Evolutionary conservation across 2,113 vertebrate genomes (phyloP).

Genomic region (Cyanistes caeruleus): DNA sequence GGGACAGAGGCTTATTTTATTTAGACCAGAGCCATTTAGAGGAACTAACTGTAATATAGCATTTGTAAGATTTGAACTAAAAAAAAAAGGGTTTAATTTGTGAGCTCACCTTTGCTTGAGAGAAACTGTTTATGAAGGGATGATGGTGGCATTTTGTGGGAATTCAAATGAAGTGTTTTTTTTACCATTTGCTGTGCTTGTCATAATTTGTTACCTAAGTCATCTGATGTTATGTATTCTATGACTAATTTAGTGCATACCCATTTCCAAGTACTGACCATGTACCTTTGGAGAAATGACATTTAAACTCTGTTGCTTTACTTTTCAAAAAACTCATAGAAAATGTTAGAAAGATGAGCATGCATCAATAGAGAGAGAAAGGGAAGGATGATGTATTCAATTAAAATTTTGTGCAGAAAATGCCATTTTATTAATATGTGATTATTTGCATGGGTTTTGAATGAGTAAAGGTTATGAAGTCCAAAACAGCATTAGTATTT

Average conservation of each 20-base stretch:
- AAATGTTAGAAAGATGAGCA: background rate
- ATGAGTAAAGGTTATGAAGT: background rate
- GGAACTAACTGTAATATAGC: background rate
- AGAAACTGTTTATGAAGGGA: background rate
- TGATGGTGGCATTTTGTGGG: background rate
- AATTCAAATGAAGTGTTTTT: background rate
- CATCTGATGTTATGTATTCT: background rate
- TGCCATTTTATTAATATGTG: background rate
- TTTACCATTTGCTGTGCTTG: accelerated
- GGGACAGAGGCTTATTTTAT: background rate
- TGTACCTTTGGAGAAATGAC: background rate
- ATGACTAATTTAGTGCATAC: background rate
- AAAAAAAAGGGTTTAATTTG: background rate
- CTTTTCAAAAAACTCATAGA: background rate
- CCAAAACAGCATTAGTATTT: background rate
- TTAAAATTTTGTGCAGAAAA: background rate
- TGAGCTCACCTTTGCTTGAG: background rate
- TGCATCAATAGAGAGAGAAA: background rate
- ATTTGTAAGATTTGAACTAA: background rate
- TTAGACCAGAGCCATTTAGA: background rate
- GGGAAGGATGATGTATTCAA: background rate
- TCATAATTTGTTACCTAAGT: background rate
- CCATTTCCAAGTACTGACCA: background rate
- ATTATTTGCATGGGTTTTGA: background rate
- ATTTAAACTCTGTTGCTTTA: background rate